Conservation (phyloP, 2,888 invertebrate species). For the Drosophila gaucha region DNA sequence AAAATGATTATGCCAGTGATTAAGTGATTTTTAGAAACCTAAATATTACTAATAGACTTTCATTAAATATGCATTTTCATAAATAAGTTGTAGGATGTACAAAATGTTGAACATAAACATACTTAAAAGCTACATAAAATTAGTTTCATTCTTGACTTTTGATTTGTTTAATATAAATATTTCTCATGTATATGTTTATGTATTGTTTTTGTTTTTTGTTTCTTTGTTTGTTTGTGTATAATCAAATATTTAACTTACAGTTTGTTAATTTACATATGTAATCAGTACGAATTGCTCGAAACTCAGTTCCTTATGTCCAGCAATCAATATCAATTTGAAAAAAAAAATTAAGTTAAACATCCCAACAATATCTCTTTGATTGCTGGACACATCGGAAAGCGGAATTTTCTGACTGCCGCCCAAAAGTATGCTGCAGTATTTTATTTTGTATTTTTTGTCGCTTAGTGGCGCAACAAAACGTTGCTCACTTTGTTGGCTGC, state of each 20-base stretch:
- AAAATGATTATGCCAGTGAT: slow-evolving; percentile 67
- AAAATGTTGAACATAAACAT: slow-evolving; percentile 58
- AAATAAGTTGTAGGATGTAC: slow-evolving; percentile 61
- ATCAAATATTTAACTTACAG: slow-evolving; percentile 49
- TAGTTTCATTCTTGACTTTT: slow-evolving; percentile 47
- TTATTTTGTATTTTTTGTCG: slow-evolving; percentile 9
- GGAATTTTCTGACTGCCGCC: slow-evolving; percentile 32
- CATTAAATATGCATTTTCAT: slow-evolving; percentile 42
- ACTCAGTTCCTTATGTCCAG: slow-evolving; percentile 26
- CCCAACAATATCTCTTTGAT: slow-evolving; percentile 1
- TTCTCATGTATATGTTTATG: slow-evolving; percentile 40
- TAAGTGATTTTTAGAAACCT: slow-evolving; percentile 7
- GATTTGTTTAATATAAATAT: slow-evolving; percentile 51
- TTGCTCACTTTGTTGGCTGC: slow-evolving; percentile 59
- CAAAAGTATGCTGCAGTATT: slow-evolving; percentile 56
- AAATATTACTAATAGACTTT: slow-evolving; percentile 12
- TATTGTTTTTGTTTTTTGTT: slow-evolving; percentile 7
- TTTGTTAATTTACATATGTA: slow-evolving; percentile 53
- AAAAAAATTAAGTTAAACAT: background rate
- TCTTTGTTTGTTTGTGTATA: slow-evolving; percentile 29
- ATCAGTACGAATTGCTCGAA: slow-evolving; percentile 71
- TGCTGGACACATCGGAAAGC: slow-evolving; percentile 37
- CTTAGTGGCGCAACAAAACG: slow-evolving; percentile 60
- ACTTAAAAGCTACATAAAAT: slow-evolving; percentile 50
- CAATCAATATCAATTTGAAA: slow-evolving; percentile 11